Conservation (phyloP, 2,797 vertebrate genomes). For the Jordanella pulchra region DNA sequence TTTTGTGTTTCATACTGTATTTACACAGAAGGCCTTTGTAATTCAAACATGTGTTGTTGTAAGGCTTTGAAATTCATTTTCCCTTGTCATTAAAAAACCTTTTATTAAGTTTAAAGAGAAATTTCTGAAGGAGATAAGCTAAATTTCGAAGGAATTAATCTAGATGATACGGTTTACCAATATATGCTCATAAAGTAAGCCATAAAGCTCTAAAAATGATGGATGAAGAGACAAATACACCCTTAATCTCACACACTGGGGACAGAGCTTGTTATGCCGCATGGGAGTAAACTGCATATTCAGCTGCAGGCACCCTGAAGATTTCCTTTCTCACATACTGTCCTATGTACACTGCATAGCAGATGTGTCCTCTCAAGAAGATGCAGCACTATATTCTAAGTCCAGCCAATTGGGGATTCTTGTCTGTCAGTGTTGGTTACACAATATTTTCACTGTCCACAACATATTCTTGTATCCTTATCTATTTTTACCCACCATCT, state of each 20-base stretch:
- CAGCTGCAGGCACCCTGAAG: conserved; percentile 9
- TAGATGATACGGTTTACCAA: neutral
- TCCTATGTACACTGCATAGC: conserved; percentile 17
- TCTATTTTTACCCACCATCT: conserved; percentile 1
- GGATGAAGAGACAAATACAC: neutral
- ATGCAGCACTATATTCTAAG: conserved; percentile 28
- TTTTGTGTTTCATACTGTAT: neutral
- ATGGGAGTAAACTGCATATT: conserved; percentile 8
- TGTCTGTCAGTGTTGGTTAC: conserved; percentile 3
- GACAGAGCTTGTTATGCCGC: conserved; percentile 14
- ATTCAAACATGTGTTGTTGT: neutral
- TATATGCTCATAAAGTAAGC: neutral
- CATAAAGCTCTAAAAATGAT: neutral
- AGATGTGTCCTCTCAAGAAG: conserved; percentile 30
- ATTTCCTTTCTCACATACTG: conserved; percentile 18
- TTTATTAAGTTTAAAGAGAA: conserved; percentile 1
- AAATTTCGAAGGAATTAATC: neutral
- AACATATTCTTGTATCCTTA: neutral
- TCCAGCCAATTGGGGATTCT: conserved; percentile 14
- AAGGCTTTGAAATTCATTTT: neutral
- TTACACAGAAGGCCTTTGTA: neutral
- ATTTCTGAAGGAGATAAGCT: conserved; percentile 3
- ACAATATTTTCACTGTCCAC: neutral
- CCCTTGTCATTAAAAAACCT: neutral
- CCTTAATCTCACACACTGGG: neutral